Conservation (phyloP, 2,888 invertebrate genomes). For the Cantharis rufa region DNA sequence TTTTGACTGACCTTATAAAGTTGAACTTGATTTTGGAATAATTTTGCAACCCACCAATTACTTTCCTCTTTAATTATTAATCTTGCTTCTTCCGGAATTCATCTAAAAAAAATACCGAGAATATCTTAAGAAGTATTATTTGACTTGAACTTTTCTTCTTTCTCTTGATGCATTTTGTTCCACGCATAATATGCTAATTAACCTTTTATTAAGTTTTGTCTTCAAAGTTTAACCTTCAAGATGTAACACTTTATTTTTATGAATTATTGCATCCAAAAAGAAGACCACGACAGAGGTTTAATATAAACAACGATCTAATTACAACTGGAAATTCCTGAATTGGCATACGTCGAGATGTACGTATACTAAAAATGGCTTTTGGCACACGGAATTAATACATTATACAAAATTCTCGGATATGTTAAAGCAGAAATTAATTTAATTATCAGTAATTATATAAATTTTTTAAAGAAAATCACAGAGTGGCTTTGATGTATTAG, state of each 20-base stretch:
- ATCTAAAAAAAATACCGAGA: not conserved
- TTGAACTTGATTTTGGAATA: not conserved
- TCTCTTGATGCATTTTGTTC: too few relatives aligned
- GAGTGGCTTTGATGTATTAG: too few relatives aligned
- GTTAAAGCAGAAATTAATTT: too few relatives aligned
- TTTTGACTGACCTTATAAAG: not conserved
- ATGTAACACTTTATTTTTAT: not conserved
- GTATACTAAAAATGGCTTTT: not conserved
- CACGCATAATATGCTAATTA: not conserved
- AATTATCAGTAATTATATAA: too few relatives aligned
- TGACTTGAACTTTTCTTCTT: too few relatives aligned
- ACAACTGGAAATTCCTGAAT: not conserved
- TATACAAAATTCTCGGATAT: not conserved
- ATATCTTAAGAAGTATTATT: too few relatives aligned
- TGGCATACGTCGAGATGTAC: not conserved
- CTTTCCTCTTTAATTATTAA: not conserved
- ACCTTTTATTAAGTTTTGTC: not conserved
- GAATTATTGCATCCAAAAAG: not conserved
- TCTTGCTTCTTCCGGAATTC: not conserved
- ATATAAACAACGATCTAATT: not conserved
- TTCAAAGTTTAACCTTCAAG: not conserved
- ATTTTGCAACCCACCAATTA: not conserved
- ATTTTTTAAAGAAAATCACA: too few relatives aligned
- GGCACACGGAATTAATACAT: not conserved
- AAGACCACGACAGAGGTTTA: not conserved